Evolutionary conservation across 2,888 invertebrate genomes (phyloP), one percentile per base, ranked within the genome.

Genomic region (Brachypterus glaber): DNA sequence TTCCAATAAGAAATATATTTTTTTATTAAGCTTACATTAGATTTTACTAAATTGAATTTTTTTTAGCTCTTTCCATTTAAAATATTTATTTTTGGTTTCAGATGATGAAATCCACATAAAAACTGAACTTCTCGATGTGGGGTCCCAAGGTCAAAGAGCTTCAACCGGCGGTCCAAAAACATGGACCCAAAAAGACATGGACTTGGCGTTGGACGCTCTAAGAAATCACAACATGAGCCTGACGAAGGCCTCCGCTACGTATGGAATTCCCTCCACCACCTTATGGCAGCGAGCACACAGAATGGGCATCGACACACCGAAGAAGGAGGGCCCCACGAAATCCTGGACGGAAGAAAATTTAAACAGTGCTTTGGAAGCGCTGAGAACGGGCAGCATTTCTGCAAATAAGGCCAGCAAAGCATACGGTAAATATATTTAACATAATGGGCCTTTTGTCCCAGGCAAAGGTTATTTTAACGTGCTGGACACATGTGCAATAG

Each of bases 381-480:
- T 90, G 17, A 69, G 89, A 35, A 84, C 84, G 9, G 89, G 89
- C 7, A 80, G 84, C 40, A 85, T 89, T 56, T 89, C 89, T 9
- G 89, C 89, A 14, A 89, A 89, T 60, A 89, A 89, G 68, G 90
- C 90, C 37, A 89, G 89, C 57, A 90, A 90, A 66, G 88, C 88
- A 33, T 88, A 84, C 58, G 87, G 79, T 77, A 51, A 47, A 49
- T 30, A n/a, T 13, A 16, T 4, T 4, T 5, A 15, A 16, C n/a
- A n/a, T n/a, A n/a, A n/a, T n/a, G n/a, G n/a, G n/a, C n/a, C n/a
- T n/a, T n/a, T n/a, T n/a, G n/a, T n/a, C n/a, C n/a, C n/a, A n/a
- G n/a, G n/a, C n/a, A n/a, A n/a, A n/a, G n/a, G n/a, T n/a, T n/a
- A n/a, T n/a, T n/a, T n/a, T n/a, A n/a, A n/a, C n/a, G n/a, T n/a